Percentiles rank a stretch among this genome's conserved stretches.
Evolutionary conservation across 2,113 vertebrate species (phyloP).

Genomic region (Labeo catla): DNA sequence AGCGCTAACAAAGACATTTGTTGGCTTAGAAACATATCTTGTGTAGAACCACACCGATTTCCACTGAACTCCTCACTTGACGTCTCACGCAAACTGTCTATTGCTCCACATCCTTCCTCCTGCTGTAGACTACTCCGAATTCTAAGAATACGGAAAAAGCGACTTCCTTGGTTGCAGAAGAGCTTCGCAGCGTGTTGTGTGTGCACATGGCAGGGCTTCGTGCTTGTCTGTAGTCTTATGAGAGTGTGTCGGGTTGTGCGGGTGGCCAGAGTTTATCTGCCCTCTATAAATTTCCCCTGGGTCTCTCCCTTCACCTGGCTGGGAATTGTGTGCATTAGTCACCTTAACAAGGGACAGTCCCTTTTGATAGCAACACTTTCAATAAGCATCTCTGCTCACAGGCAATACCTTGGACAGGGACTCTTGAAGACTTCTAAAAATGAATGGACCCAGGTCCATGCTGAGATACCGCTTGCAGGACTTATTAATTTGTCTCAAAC

Average conservation of each 20-base stretch:
- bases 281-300: conserved; percentile 61
- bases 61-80: conserved; percentile 49
- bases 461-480: not conserved
- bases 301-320: conserved; percentile 65
- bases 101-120: conserved; percentile 67
- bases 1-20: conserved; percentile 17
- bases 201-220: conserved; percentile 13
- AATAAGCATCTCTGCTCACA: conserved; percentile 11
- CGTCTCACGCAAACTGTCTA: conserved; percentile 45
- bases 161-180: conserved; percentile 60
- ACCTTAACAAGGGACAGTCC: conserved; percentile 61
- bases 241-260: conserved; percentile 22
- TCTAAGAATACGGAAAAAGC: conserved; percentile 63
- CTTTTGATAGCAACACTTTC: not conserved
- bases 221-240: conserved; percentile 17
- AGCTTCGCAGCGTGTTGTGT: not conserved
- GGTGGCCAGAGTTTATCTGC: conserved; percentile 45
- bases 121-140: conserved; percentile 52
- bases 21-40: conserved; percentile 32
- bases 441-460: not conserved
- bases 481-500: not conserved
- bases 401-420: conserved; percentile 25
- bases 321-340: conserved; percentile 64
- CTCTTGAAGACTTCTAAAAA: not conserved
- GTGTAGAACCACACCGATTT: conserved; percentile 42